Evolutionary conservation across 2,797 vertebrate species (phyloP).

Genomic region (Esox masquinongy): DNA sequence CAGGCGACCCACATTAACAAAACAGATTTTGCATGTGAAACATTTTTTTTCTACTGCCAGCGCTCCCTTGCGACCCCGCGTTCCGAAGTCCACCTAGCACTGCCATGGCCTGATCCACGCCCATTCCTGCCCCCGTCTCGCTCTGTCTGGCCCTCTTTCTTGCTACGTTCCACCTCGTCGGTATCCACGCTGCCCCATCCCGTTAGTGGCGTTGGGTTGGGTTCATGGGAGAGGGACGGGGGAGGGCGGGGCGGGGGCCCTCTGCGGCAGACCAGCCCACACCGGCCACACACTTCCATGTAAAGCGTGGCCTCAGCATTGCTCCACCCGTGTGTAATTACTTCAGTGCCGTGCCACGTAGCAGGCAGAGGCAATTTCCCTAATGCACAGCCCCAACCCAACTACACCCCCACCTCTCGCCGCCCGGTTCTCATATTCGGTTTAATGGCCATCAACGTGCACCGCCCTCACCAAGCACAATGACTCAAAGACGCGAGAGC

Average conservation of each 20-base stretch:
- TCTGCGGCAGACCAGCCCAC: slow-evolving; percentile 40
- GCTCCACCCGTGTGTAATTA: slow-evolving; percentile 50
- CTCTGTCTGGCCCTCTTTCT: slow-evolving; percentile 22
- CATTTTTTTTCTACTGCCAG: too few species aligned
- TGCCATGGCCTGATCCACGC: background rate
- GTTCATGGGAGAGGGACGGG: slow-evolving; percentile 15
- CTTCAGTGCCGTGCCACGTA: slow-evolving; percentile 50
- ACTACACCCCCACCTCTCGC: background rate
- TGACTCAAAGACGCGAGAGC: slow-evolving; percentile 56
- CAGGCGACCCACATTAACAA: background rate
- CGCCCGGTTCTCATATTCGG: slow-evolving; percentile 29
- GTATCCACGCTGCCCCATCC: slow-evolving; percentile 64
- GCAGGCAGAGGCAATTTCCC: slow-evolving; percentile 52
- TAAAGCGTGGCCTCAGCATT: slow-evolving; percentile 41
- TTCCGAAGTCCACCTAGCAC: background rate
- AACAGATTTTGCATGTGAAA: background rate
- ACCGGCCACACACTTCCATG: slow-evolving; percentile 9
- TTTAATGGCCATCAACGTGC: slow-evolving; percentile 56
- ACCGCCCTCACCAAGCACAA: slow-evolving; percentile 46
- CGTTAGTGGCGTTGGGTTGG: slow-evolving; percentile 33
- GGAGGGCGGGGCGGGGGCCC: slow-evolving; percentile 33
- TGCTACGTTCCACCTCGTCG: slow-evolving; percentile 66
- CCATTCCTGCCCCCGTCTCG: background rate
- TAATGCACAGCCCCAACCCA: slow-evolving; percentile 46
- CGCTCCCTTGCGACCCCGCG: background rate